phyloP scores from a whole-genome alignment of 2,888 invertebrate genomes.

The Pandemis cinnamomeana region DNA sequence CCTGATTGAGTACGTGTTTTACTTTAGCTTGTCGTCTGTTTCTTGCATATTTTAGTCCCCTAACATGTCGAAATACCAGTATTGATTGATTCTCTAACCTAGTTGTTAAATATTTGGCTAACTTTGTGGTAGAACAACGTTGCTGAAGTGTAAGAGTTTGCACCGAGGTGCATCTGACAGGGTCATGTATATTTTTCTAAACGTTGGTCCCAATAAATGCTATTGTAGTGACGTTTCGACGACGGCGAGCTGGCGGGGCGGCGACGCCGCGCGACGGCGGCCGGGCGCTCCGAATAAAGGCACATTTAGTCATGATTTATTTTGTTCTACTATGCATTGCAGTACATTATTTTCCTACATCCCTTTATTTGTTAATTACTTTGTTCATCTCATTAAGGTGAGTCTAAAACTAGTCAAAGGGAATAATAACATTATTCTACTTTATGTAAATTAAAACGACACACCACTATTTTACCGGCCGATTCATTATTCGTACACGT shows the following conservation, averaged over 20 bases:
- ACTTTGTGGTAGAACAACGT: slow-evolving; percentile 47
- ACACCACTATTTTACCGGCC: slow-evolving; percentile 76
- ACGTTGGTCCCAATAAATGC: slow-evolving; percentile 84
- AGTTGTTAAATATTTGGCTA: slow-evolving; percentile 34
- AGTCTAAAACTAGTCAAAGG: slow-evolving; percentile 76
- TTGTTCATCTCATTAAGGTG: slow-evolving; percentile 61
- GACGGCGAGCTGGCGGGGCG: slow-evolving; percentile 57
- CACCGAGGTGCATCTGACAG: slow-evolving; percentile 64
- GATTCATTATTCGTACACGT: slow-evolving; percentile 69
- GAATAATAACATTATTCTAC: slow-evolving; percentile 55
- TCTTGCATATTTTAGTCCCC: slow-evolving; percentile 9
- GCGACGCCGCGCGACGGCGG: slow-evolving; percentile 74
- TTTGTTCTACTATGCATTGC: slow-evolving; percentile 72
- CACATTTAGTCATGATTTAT: slow-evolving; percentile 81
- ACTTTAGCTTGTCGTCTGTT: slow-evolving; percentile 10
- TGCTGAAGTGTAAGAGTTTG: slow-evolving; percentile 69
- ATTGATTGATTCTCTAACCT: slow-evolving; percentile 24
- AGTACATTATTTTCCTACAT: slow-evolving; percentile 65
- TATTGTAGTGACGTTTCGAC: slow-evolving; percentile 74
- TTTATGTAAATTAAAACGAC: slow-evolving; percentile 73
- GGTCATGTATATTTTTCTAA: slow-evolving; percentile 82
- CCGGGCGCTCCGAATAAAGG: slow-evolving; percentile 80
- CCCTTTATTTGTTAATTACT: slow-evolving; percentile 61
- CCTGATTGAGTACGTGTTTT: slow-evolving; percentile 9
- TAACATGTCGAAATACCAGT: slow-evolving; percentile 11